Percentiles rank a stretch among this genome's conserved stretches.
Evolutionary conservation across 2,113 vertebrate species (phyloP).

Genomic region (Anarrhichthys ocellatus): DNA sequence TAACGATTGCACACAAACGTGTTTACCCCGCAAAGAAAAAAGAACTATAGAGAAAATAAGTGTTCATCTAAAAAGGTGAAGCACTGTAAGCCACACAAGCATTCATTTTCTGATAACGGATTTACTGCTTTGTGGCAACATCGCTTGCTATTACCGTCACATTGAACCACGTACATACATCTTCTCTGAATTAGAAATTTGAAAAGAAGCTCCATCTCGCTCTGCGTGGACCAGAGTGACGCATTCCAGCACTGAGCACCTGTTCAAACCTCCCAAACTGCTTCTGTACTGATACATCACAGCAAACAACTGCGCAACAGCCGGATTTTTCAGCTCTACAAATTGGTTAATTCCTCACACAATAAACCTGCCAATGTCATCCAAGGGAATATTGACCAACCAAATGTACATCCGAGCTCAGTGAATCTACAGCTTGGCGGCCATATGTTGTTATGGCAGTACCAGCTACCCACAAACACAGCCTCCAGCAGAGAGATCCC

Average conservation of each 20-base stretch:
- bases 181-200: slow-evolving; percentile 31
- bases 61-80: background rate
- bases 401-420: slow-evolving; percentile 69
- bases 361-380: slow-evolving; percentile 63
- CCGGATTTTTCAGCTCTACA: slow-evolving; percentile 62
- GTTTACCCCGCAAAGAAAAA: too few species aligned
- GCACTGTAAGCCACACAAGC: background rate
- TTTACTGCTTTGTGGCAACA: slow-evolving; percentile 3
- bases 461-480: slow-evolving; percentile 67
- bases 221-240: slow-evolving; percentile 10
- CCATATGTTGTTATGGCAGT: slow-evolving; percentile 80
- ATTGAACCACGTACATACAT: slow-evolving; percentile 1
- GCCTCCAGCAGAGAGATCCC: slow-evolving; percentile 41
- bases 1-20: background rate
- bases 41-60: background rate
- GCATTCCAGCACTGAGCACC: slow-evolving; percentile 47
- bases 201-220: slow-evolving; percentile 19
- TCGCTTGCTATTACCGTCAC: background rate
- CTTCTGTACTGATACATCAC: slow-evolving; percentile 44
- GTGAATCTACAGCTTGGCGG: slow-evolving; percentile 75
- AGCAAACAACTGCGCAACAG: slow-evolving; percentile 55
- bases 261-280: slow-evolving; percentile 52
- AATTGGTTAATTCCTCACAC: slow-evolving; percentile 65
- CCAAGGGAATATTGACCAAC: slow-evolving; percentile 66
- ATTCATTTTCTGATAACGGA: background rate